Conservation (phyloP, 2,113 vertebrate species). For the Ahaetulla prasina region DNA sequence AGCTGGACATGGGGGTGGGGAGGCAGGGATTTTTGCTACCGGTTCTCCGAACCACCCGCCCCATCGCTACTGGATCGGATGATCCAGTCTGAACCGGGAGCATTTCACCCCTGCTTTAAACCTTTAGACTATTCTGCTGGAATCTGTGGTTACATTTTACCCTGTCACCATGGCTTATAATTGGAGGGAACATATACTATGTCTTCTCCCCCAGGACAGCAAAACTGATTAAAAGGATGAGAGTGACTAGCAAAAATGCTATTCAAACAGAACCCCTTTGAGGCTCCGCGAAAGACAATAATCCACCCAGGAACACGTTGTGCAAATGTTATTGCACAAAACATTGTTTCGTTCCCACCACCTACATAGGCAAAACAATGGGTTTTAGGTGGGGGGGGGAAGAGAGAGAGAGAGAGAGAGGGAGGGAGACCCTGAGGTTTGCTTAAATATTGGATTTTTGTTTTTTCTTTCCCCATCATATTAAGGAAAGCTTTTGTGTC, state of each 20-base stretch:
- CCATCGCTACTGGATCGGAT: too few species aligned
- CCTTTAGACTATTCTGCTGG: neutral
- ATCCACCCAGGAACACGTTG: neutral
- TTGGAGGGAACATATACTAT: neutral
- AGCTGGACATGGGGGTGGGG: too few species aligned
- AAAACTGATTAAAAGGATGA: conserved; percentile 22
- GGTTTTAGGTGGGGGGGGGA: neutral
- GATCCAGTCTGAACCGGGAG: too few species aligned
- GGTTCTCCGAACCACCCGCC: too few species aligned
- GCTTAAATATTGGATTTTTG: neutral
- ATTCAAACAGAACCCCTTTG: neutral
- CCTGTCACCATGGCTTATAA: neutral
- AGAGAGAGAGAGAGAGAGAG: neutral
- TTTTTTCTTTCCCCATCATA: neutral
- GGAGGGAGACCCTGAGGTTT: neutral
- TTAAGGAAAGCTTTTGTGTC: neutral
- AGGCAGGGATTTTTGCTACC: too few species aligned
- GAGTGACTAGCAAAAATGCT: neutral
- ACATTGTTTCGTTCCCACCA: neutral
- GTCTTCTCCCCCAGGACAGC: neutral
- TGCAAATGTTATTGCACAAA: neutral
- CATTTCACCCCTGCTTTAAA: too few species aligned
- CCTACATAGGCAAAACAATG: neutral
- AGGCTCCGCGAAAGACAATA: neutral
- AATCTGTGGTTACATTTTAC: conserved; percentile 2